phyloP scores from a whole-genome alignment of 2,797 vertebrate genomes.

The Phoebastria nigripes region DNA sequence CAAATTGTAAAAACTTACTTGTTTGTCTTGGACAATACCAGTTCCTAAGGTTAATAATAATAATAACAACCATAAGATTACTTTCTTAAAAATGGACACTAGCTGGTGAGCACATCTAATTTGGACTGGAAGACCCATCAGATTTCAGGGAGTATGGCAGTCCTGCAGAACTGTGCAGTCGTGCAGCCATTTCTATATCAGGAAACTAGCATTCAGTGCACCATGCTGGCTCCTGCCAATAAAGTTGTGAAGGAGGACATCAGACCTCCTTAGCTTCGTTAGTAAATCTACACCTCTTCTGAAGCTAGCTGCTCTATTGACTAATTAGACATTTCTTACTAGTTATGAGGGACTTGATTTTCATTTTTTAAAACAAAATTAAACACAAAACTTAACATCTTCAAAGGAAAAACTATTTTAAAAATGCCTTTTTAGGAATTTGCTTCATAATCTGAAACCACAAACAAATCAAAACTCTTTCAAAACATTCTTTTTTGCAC shows the following conservation, averaged over 20 bases:
- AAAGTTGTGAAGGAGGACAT: background rate
- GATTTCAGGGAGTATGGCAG: background rate
- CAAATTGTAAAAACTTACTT: background rate
- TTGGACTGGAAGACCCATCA: background rate
- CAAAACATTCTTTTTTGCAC: background rate
- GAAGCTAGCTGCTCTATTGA: background rate
- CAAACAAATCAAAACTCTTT: background rate
- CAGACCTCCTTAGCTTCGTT: background rate
- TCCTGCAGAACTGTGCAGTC: background rate
- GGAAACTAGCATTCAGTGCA: background rate
- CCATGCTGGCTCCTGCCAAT: background rate
- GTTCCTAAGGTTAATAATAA: background rate
- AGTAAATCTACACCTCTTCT: background rate
- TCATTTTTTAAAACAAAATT: background rate
- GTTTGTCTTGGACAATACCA: background rate
- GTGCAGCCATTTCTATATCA: background rate
- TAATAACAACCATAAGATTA: background rate
- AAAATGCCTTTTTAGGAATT: background rate
- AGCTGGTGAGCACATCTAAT: background rate
- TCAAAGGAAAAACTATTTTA: background rate
- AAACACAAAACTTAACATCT: accelerated
- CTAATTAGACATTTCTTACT: background rate
- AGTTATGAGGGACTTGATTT: background rate
- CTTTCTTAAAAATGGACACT: background rate
- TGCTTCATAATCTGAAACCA: background rate